Evolutionary conservation across 2,888 invertebrate species (phyloP).

Genomic region (Eupithecia exiguata): DNA sequence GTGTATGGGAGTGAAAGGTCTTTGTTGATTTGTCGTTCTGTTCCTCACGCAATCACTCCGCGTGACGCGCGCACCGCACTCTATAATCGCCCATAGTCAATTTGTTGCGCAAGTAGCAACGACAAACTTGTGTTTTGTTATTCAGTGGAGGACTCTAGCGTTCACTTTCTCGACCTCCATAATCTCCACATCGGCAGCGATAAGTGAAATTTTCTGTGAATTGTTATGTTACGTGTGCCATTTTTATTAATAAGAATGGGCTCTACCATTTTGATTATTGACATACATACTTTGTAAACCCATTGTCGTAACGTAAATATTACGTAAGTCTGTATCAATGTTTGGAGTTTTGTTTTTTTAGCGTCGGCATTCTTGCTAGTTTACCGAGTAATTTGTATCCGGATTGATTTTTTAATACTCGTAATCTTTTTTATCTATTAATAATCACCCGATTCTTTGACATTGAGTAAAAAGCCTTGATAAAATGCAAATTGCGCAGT

Average conservation of each 20-base stretch:
- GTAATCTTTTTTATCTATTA: background rate
- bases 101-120: slow-evolving; percentile 70
- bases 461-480: slow-evolving; percentile 54
- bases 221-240: slow-evolving; percentile 43
- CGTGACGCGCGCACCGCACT: slow-evolving; percentile 69
- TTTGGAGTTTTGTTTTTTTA: slow-evolving; percentile 1
- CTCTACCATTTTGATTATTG: slow-evolving; percentile 4
- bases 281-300: background rate
- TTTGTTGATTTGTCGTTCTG: slow-evolving; percentile 55
- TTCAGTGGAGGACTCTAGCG: slow-evolving; percentile 64
- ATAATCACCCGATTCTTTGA: background rate
- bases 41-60: slow-evolving; percentile 59
- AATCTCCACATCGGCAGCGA: slow-evolving; percentile 52
- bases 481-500: slow-evolving; percentile 54
- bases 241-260: slow-evolving; percentile 12
- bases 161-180: slow-evolving; percentile 78
- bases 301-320: background rate
- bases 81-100: slow-evolving; percentile 64
- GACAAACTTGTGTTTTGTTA: slow-evolving; percentile 67
- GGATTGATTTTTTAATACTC: background rate
- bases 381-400: slow-evolving; percentile 5
- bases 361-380: background rate
- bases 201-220: slow-evolving; percentile 58
- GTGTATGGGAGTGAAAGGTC: slow-evolving; percentile 50
- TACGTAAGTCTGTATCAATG: slow-evolving; percentile 29